These are phyloP conservation scores for Rhabdomys pumilio DNA, from an alignment of 2,797 vertebrate species.

Conservation along the genomic window DNA sequence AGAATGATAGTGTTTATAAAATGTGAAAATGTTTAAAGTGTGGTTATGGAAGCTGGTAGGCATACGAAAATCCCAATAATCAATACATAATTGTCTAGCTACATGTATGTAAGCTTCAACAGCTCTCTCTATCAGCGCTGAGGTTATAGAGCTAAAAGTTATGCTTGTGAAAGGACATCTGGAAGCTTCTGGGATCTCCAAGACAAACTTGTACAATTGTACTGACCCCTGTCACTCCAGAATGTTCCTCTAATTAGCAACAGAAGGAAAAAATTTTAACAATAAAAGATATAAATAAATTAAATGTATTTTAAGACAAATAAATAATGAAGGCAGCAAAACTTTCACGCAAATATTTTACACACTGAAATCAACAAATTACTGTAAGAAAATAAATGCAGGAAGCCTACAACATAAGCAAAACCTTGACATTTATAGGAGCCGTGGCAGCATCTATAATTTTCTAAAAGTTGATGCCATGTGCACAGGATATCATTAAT, in stretches of 20 bases:
- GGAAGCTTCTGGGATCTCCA: neutral
- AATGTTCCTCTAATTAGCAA: conserved; percentile 48
- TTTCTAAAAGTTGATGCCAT: neutral
- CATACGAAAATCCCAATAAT: neutral
- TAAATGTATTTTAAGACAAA: neutral
- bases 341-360: neutral
- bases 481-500: neutral
- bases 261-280: neutral
- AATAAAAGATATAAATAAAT: neutral
- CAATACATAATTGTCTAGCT: neutral
- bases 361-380: conserved; percentile 49
- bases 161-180: neutral
- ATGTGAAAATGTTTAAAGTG: neutral
- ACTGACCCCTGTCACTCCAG: neutral
- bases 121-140: neutral
- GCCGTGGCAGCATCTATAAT: neutral
- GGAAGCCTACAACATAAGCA: neutral
- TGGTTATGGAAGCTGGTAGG: conserved; percentile 24
- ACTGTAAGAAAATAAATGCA: conserved; percentile 2
- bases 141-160: neutral
- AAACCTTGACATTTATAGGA: neutral
- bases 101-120: neutral
- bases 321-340: neutral
- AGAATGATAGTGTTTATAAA: neutral
- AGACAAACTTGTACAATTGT: neutral